A percentile compares a stretch with the other conserved stretches of the same genome.
Conservation (phyloP, 1,140 invertebrate genomes). For the Neotoxoptera formosana region DNA sequence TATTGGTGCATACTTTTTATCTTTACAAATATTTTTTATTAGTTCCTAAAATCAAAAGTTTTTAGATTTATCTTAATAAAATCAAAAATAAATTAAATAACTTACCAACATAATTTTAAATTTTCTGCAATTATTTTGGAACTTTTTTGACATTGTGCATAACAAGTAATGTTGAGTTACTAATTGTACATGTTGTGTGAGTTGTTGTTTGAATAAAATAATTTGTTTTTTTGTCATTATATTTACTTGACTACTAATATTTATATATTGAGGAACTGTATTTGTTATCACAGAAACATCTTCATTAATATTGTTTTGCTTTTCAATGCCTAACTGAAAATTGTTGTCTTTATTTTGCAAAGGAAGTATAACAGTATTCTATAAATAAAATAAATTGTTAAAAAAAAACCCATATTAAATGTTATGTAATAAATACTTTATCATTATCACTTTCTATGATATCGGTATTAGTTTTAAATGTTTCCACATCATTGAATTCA, state of each 20-base stretch:
- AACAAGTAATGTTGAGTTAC: slow-evolving; percentile 69
- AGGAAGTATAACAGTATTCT: background rate
- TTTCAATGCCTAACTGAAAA: background rate
- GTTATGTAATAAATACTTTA: slow-evolving; percentile 59
- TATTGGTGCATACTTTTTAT: slow-evolving; percentile 25
- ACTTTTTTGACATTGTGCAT: background rate
- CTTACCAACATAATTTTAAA: slow-evolving; percentile 21
- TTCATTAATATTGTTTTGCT: background rate
- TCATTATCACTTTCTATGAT: slow-evolving; percentile 62
- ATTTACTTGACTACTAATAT: background rate
- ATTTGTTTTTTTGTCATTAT: slow-evolving; percentile 65
- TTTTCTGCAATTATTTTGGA: background rate
- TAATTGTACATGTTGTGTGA: slow-evolving; percentile 80
- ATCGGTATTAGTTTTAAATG: background rate
- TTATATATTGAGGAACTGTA: background rate
- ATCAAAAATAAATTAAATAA: background rate
- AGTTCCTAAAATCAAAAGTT: background rate
- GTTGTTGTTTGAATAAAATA: slow-evolving; percentile 74
- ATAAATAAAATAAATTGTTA: background rate
- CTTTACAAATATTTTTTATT: background rate
- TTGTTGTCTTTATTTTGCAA: background rate
- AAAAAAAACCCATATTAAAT: slow-evolving; percentile 25
- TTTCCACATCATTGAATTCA: slow-evolving; percentile 63
- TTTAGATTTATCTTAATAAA: background rate
- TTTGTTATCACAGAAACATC: background rate